Evolutionary conservation across 92 coral and sea anemone species (phyloP).

Genomic region (Parazoanthus swiftii): DNA sequence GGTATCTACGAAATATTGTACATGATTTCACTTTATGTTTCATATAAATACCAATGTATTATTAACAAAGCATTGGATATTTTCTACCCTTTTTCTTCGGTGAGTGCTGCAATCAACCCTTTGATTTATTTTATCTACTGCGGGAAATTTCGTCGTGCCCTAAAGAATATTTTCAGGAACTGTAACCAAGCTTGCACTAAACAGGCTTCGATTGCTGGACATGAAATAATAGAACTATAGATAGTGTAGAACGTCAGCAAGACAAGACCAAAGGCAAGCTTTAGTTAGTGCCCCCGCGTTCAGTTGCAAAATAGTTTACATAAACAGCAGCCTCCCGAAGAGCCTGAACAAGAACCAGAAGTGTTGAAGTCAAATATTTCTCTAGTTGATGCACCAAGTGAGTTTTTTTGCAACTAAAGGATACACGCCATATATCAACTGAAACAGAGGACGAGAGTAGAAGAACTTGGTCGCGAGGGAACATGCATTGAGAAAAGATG

Average conservation of each 20-base stretch:
- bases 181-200: background rate
- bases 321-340: background rate
- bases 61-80: slow-evolving; percentile 18
- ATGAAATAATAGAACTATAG: background rate
- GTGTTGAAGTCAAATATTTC: no score
- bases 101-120: slow-evolving; percentile 23
- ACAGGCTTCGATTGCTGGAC: background rate
- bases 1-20: slow-evolving; percentile 29
- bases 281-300: background rate
- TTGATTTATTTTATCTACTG: slow-evolving; percentile 20
- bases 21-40: background rate
- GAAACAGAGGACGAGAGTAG: no score
- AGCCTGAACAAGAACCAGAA: background rate
- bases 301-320: background rate
- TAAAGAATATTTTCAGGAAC: background rate
- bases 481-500: no score
- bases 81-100: slow-evolving; percentile 17
- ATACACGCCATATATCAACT: no score
- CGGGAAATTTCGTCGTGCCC: slow-evolving; percentile 10
- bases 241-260: background rate
- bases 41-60: background rate
- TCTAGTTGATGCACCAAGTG: background rate
- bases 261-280: background rate
- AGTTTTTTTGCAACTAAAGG: no score
- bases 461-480: no score